Conservation (phyloP, 2,797 vertebrate species). For the Loris lydekkerianus region DNA sequence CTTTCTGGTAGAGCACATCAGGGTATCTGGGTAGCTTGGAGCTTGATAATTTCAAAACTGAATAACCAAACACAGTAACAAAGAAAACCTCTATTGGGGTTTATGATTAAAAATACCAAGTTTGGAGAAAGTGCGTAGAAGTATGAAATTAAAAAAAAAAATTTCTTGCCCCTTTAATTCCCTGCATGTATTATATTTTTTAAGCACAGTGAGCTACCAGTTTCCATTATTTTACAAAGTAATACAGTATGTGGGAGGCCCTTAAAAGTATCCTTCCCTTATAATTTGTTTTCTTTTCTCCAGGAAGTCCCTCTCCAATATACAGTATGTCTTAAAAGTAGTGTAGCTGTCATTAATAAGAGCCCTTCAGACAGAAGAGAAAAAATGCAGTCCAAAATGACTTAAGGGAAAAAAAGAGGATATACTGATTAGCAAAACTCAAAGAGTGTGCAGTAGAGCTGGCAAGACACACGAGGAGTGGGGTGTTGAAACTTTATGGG, state of each 20-base stretch:
- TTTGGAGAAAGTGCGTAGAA: conserved; percentile 44
- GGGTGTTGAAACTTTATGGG: background rate
- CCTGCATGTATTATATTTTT: conserved; percentile 64
- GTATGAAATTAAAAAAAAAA: background rate
- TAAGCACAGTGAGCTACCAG: conserved; percentile 41
- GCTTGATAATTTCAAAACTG: conserved; percentile 71
- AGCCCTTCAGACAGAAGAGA: conserved; percentile 26
- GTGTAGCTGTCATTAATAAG: conserved; percentile 38
- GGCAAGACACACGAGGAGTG: background rate
- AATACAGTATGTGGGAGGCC: conserved; percentile 48
- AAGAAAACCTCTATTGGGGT: conserved; percentile 56
- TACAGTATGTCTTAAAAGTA: conserved; percentile 53
- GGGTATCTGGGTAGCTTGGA: conserved; percentile 67
- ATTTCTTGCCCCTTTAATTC: conserved; percentile 72
- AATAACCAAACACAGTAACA: conserved; percentile 64
- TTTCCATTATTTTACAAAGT: conserved; percentile 72
- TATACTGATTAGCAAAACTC: background rate
- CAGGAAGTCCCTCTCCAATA: conserved; percentile 37
- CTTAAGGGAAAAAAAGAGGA: background rate
- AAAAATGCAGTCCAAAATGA: background rate
- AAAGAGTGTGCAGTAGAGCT: background rate
- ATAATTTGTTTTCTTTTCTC: conserved; percentile 72
- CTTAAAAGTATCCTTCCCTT: conserved; percentile 60
- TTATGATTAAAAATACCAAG: conserved; percentile 67
- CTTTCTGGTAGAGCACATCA: conserved; percentile 72